phyloP scores from a whole-genome alignment of 2,888 invertebrate species.

The Melipona beecheii region DNA sequence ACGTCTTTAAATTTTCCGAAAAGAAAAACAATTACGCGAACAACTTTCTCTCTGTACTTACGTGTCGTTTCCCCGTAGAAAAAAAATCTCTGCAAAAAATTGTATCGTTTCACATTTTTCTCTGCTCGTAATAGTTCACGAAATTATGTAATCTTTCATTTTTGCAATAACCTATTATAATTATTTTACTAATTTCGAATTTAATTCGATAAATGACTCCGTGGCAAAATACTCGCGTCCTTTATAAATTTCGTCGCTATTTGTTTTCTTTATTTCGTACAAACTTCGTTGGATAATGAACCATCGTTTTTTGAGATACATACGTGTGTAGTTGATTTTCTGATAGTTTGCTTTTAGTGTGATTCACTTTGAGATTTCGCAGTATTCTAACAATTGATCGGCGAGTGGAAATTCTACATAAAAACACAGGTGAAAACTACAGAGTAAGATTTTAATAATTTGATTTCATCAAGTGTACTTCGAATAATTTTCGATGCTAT shows the following conservation, averaged over 20 bases:
- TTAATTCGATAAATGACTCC: neutral
- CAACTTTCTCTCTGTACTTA: neutral
- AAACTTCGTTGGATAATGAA: neutral
- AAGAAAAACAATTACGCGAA: neutral
- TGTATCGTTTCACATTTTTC: neutral
- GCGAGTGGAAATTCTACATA: neutral
- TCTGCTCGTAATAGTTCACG: neutral
- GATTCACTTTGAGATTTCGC: neutral
- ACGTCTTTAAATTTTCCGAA: neutral
- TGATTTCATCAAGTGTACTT: too few relatives aligned
- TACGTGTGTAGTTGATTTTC: neutral
- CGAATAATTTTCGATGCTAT: too few relatives aligned
- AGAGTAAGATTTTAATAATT: too few relatives aligned
- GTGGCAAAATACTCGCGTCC: neutral
- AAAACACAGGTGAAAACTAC: neutral
- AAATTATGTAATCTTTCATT: neutral
- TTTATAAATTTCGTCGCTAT: neutral
- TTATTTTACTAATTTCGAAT: neutral
- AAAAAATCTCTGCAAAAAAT: neutral
- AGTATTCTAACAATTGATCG: neutral
- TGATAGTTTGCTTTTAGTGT: neutral
- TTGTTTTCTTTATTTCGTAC: neutral
- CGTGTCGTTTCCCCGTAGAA: neutral
- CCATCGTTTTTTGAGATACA: neutral
- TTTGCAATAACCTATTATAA: neutral